phyloP scores from a whole-genome alignment of 1,140 invertebrate genomes.

The Pentalonia nigronervosa region DNA sequence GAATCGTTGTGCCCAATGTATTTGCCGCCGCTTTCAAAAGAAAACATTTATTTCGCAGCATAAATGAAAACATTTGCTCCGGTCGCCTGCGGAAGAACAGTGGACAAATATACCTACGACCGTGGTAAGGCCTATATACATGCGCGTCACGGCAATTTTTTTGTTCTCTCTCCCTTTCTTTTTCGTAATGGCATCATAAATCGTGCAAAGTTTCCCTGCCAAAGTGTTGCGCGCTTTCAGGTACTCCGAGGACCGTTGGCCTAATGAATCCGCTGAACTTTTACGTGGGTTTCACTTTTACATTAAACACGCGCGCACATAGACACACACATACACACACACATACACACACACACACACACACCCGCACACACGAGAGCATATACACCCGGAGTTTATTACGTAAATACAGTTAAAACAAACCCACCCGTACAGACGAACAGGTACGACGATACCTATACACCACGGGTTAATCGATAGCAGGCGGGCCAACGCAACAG shows the following conservation, averaged over 20 bases:
- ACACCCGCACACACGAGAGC: not conserved
- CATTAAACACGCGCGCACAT: not conserved
- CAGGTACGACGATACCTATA: constrained; percentile 15
- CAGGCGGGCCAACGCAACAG: constrained; percentile 9
- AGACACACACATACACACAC: not conserved
- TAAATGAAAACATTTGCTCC: not conserved
- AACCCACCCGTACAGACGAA: not conserved
- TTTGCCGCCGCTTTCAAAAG: not conserved
- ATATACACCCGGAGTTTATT: not conserved
- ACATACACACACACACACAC: no score
- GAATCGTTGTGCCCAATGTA: not conserved
- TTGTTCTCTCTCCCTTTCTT: not conserved
- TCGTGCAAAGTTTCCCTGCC: not conserved
- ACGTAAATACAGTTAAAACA: constrained; percentile 33
- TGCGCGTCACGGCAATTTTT: not conserved
- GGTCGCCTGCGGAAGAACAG: not conserved
- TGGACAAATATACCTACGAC: not conserved
- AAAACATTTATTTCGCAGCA: not conserved
- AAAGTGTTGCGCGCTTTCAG: not conserved
- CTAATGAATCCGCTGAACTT: constrained; percentile 1
- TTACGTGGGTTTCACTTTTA: constrained; percentile 26
- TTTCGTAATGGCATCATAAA: constrained; percentile 9
- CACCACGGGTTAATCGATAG: not conserved
- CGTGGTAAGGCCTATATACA: not conserved
- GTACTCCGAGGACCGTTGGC: not conserved